phyloP scores from a whole-genome alignment of 2,797 vertebrate species.

The Pangasius macronema region DNA sequence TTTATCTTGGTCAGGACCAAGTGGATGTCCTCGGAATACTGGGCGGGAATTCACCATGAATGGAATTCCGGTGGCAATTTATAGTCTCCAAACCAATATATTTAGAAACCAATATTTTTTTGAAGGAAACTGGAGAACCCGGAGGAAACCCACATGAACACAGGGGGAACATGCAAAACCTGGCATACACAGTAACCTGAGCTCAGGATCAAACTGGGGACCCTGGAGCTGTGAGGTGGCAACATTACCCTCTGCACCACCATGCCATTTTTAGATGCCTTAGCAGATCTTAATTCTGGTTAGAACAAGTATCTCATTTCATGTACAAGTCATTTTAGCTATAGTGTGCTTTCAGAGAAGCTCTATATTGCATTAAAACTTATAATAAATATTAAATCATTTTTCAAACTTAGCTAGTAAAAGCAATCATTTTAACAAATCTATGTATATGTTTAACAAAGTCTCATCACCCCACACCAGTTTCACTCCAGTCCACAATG shows the following conservation, averaged over 20 bases:
- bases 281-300: neutral
- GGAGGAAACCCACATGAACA: neutral
- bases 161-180: neutral
- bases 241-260: neutral
- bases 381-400: neutral
- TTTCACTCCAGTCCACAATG: slow-evolving; percentile 43
- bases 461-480: slow-evolving; percentile 16
- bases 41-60: neutral
- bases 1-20: neutral
- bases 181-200: neutral
- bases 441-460: slow-evolving; percentile 8
- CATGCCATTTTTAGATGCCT: slow-evolving; percentile 5
- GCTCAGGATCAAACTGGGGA: neutral
- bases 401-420: neutral
- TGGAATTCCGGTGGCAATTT: neutral
- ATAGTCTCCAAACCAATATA: neutral
- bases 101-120: neutral
- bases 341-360: neutral
- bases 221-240: neutral
- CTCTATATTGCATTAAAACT: neutral
- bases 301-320: neutral
- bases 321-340: neutral
- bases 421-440: neutral
- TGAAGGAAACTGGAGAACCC: too few relatives aligned
- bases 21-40: neutral